A percentile compares a stretch with the other conserved stretches of the same genome.
phyloP scores from a whole-genome alignment of 2,113 vertebrate genomes.

The human (Homo sapiens) region GRCh38 chr5:93916501-93917000 shows the following conservation, averaged over 20 bases:
- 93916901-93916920: constrained; percentile 8
- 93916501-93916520: constrained; percentile 19
- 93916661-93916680: not conserved
- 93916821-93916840: constrained; percentile 26
- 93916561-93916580: not conserved
- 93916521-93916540: constrained; percentile 3
- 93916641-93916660: not conserved
- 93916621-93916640: not conserved
- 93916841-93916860: constrained; percentile 32
- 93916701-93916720: not conserved
- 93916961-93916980: not conserved
- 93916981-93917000: not conserved
- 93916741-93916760: not conserved
- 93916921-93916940: not conserved
- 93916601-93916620: constrained; percentile 18
- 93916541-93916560: constrained; percentile 27
- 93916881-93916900: constrained; percentile 27
- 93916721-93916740: not conserved
- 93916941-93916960: not conserved
- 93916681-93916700: not conserved
- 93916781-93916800: constrained; percentile 25
- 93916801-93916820: constrained; percentile 1
- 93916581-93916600: not conserved
- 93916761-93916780: not conserved
- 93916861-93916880: not conserved